A percentile compares a stretch with the other conserved stretches of the same genome.
These are phyloP conservation scores for Numenius phaeopus DNA, from an alignment of 2,797 vertebrate genomes.

Conservation along the genomic window DNA sequence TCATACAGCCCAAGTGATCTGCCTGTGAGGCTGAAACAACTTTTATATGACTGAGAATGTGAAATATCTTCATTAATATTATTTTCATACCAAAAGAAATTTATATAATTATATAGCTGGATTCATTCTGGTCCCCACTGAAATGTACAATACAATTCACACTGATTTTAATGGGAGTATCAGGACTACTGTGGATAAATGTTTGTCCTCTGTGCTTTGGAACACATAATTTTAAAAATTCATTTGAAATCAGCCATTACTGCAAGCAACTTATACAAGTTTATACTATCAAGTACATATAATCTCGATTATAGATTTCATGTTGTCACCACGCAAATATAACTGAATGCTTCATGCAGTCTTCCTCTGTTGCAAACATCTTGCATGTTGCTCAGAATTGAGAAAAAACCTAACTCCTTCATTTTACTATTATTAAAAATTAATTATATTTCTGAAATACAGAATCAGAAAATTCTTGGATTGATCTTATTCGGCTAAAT, in stretches of 20 bases:
- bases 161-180: neutral
- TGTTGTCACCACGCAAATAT: neutral
- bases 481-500: neutral
- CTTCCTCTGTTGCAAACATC: neutral
- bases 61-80: neutral
- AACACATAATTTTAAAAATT: neutral
- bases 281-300: neutral
- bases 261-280: neutral
- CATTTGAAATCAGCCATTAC: neutral
- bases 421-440: neutral
- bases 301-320: neutral
- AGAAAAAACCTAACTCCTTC: neutral
- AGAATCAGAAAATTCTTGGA: neutral
- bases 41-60: neutral
- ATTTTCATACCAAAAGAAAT: neutral
- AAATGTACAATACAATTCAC: neutral
- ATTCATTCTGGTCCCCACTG: neutral
- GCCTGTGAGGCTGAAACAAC: neutral
- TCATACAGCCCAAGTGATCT: neutral
- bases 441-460: neutral
- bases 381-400: neutral
- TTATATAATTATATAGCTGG: neutral
- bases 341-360: neutral
- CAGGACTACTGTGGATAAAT: neutral
- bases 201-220: neutral